Conservation (phyloP, 2,113 vertebrate species). For the Sisor rabdophorus region DNA sequence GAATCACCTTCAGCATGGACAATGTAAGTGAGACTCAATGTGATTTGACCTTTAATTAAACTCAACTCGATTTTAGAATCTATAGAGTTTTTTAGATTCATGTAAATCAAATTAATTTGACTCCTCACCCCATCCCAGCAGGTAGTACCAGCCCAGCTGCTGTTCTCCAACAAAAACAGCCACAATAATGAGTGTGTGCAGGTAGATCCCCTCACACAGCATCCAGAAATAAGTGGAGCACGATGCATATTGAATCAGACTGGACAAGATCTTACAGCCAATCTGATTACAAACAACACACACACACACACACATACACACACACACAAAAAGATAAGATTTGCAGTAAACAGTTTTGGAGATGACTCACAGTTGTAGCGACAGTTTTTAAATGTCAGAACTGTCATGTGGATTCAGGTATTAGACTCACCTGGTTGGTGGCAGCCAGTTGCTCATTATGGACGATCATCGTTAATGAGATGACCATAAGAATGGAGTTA, state of each 20-base stretch:
- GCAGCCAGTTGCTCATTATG: constrained; percentile 42
- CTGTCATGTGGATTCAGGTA: background rate
- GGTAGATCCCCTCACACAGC: constrained; percentile 78
- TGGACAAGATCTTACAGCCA: constrained; percentile 69
- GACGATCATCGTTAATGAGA: constrained; percentile 57
- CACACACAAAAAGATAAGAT: background rate
- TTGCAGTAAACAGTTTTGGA: background rate
- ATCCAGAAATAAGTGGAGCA: constrained; percentile 76
- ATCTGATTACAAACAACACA: constrained; percentile 54
- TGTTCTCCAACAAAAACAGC: constrained; percentile 76
- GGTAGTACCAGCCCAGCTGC: constrained; percentile 74
- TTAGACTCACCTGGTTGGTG: constrained; percentile 62
- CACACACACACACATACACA: constrained; percentile 3
- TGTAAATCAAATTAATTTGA: background rate
- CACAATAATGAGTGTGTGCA: constrained; percentile 78
- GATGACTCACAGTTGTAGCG: background rate
- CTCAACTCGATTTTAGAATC: no score
- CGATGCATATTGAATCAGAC: constrained; percentile 61
- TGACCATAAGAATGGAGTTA: constrained; percentile 69
- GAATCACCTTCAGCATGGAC: no score
- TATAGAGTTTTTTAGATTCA: no score
- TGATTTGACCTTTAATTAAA: no score
- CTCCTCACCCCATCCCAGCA: constrained; percentile 75
- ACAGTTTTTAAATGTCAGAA: no score
- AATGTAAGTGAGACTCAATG: no score